A percentile compares a stretch with the other conserved stretches of the same genome.
These are phyloP conservation scores for Rallus limicola DNA, from an alignment of 2,113 vertebrate genomes.

Conservation along the genomic window DNA sequence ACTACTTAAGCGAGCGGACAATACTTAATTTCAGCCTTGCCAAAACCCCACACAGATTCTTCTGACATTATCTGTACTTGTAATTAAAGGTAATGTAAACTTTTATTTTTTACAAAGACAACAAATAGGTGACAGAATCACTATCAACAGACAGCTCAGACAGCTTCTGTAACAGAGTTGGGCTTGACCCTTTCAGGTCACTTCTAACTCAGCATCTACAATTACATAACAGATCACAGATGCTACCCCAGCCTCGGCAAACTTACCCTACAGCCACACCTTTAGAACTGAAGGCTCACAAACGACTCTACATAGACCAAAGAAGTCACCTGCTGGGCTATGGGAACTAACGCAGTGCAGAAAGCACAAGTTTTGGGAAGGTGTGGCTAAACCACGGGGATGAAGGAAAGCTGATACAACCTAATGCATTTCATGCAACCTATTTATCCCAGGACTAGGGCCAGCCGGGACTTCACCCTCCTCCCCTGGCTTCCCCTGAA, in stretches of 20 bases:
- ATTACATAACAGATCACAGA: rapidly evolving
- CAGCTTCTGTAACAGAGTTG: no score
- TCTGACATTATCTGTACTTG: not conserved
- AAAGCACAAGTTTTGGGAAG: not conserved
- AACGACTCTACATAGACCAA: not conserved
- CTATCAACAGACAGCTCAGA: no score
- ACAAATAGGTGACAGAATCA: rapidly evolving
- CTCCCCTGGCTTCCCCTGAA: not conserved
- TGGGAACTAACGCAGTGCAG: rapidly evolving
- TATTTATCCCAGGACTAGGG: not conserved
- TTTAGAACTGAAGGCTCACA: not conserved
- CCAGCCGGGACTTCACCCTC: not conserved
- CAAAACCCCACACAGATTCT: not conserved
- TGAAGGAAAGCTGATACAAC: not conserved
- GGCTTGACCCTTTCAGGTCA: no score
- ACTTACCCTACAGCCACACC: not conserved
- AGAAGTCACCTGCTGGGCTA: no score
- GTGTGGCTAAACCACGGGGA: not conserved
- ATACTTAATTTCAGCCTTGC: not conserved
- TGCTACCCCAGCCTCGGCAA: not conserved
- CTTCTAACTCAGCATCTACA: no score
- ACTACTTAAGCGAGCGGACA: not conserved
- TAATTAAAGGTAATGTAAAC: not conserved
- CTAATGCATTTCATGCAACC: not conserved
- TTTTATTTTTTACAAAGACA: not conserved